Evolutionary conservation across 2,113 vertebrate genomes (phyloP), one percentile per base, ranked within the genome.

Genomic region (Empidonax alnorum): DNA sequence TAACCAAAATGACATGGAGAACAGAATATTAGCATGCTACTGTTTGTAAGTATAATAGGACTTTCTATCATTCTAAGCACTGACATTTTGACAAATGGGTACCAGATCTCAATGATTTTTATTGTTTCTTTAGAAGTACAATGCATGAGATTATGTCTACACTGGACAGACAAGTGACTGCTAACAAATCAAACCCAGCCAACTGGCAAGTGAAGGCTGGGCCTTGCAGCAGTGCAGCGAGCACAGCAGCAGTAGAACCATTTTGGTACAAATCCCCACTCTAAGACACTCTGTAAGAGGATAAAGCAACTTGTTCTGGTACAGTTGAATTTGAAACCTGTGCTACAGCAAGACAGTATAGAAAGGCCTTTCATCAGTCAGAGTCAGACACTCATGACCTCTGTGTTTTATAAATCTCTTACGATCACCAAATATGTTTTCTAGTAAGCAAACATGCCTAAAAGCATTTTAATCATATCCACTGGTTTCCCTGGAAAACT

Each of bases 121-220:
- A 83, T 55, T 95, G 84, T 95, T 95, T 93, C 42, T 78, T 82
- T 76, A 39, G 28, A 71, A 75, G 62, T 31, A 83, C 59, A 91
- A 47, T 12, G 39, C 35, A 31, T 44, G 82, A 68, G 56, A 41
- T 87, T 78, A 81, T 63, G 23, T 30, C 74, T 66, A 65, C 37
- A 33, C 31, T 37, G 87, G 66, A 79, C 77, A 89, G 94, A 94
- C 39, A 87, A 89, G 44, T 12, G 69, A 75, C 46, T 49, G 53
- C 27, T 37, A 61, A 75, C 65, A 90, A 84, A 87, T 53, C 53
- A 65, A 47, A 84, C 31, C 4, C 24, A 93, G 66, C 16, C 74
- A 87, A 91, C 47, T 4, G 23, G 14, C 53, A 79, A 53, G 27
- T 37, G 68, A 74, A 72, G 55, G 76, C 71, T 2, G 23, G 42